phyloP scores from a whole-genome alignment of 2,888 invertebrate genomes.

The Dendrolimus houi region DNA sequence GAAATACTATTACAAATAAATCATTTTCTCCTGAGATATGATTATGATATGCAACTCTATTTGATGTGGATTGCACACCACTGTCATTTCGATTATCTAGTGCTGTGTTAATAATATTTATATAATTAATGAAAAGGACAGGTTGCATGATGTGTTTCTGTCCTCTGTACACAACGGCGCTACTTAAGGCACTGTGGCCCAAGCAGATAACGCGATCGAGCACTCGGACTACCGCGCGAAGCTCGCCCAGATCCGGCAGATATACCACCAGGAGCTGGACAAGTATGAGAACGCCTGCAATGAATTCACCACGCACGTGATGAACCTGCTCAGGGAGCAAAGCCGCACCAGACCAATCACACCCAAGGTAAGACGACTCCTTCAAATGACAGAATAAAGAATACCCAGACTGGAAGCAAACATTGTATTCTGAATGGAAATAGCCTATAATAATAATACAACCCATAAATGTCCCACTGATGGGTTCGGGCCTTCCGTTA shows the following conservation, averaged over 20 bases:
- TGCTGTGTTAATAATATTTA: too few relatives aligned
- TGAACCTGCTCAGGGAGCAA: slow-evolving; percentile 97
- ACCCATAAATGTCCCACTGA: too few relatives aligned
- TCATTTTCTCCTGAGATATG: too few relatives aligned
- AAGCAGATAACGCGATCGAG: slow-evolving; percentile 97
- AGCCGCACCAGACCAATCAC: slow-evolving; percentile 98
- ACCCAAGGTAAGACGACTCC: slow-evolving; percentile 78
- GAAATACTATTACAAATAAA: too few relatives aligned
- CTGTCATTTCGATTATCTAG: too few relatives aligned
- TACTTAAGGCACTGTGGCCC: slow-evolving; percentile 80
- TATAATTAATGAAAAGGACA: slow-evolving; percentile 11
- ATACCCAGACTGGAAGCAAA: too few relatives aligned
- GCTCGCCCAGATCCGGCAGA: slow-evolving; percentile 97
- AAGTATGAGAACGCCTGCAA: slow-evolving; percentile 99
- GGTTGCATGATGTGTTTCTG: slow-evolving; percentile 40
- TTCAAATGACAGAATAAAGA: too few relatives aligned
- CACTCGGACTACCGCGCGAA: slow-evolving; percentile 99
- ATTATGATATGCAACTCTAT: too few relatives aligned
- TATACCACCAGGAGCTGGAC: slow-evolving; percentile 99
- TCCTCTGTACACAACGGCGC: slow-evolving; percentile 17
- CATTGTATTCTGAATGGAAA: too few relatives aligned
- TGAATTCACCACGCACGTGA: slow-evolving; percentile 99
- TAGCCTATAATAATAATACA: too few relatives aligned
- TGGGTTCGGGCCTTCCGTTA: too few relatives aligned
- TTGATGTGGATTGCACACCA: too few relatives aligned